A percentile compares a stretch with the other conserved stretches of the same genome.
Conservation (phyloP, 2,888 invertebrate genomes). For the Pammene aurita region DNA sequence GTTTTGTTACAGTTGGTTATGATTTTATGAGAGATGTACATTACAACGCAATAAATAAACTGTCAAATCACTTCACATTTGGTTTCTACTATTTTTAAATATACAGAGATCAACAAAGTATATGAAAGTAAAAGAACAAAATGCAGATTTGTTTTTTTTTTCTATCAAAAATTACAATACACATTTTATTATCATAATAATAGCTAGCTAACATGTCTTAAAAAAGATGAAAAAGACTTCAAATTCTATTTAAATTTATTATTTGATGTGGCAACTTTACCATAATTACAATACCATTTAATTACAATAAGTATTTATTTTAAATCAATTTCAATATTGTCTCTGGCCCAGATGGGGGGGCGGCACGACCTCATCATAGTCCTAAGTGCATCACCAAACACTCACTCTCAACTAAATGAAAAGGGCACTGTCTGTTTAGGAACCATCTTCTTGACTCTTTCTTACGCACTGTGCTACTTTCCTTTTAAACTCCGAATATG, state of each 20-base stretch:
- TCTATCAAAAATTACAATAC: constrained; percentile 79
- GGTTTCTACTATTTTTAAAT: constrained; percentile 60
- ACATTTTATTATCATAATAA: constrained; percentile 79
- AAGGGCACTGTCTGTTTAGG: constrained; percentile 87
- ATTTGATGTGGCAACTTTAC: constrained; percentile 82
- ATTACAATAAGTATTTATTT: constrained; percentile 81
- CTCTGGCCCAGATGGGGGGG: constrained; percentile 71
- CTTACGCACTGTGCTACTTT: constrained; percentile 99
- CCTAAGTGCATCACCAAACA: constrained; percentile 74
- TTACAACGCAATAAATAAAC: constrained; percentile 60
- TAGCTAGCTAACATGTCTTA: constrained; percentile 81
- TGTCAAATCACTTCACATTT: constrained; percentile 67
- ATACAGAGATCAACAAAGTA: constrained; percentile 74
- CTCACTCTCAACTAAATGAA: constrained; percentile 77
- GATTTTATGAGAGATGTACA: constrained; percentile 52
- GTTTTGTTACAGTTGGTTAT: constrained; percentile 50
- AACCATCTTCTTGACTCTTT: constrained; percentile 99
- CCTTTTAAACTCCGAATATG: constrained; percentile 97
- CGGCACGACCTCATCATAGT: constrained; percentile 62
- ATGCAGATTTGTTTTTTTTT: constrained; percentile 80
- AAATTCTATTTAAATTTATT: constrained; percentile 75
- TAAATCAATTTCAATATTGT: constrained; percentile 83
- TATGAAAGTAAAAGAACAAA: constrained; percentile 63
- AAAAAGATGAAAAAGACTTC: constrained; percentile 82
- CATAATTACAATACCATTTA: constrained; percentile 81